Percentiles rank a stretch among this genome's conserved stretches.
phyloP scores from a whole-genome alignment of 2,888 invertebrate species.

The Parascotia fuliginaria region DNA sequence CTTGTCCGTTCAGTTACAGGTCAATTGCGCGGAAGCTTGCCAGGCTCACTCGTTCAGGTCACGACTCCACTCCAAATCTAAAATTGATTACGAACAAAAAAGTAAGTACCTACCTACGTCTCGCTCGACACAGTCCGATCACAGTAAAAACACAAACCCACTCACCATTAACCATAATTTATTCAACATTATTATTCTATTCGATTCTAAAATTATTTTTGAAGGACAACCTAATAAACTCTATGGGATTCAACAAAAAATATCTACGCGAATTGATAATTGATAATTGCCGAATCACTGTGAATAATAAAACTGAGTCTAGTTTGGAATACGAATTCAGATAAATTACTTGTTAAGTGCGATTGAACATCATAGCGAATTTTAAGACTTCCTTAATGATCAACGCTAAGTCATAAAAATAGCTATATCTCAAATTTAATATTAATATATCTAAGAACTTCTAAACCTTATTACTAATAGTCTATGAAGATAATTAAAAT shows the following conservation, averaged over 20 bases:
- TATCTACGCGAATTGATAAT: slow-evolving; percentile 44
- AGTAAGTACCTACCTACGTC: too few relatives aligned
- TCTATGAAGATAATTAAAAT: too few relatives aligned
- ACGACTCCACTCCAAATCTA: slow-evolving; percentile 78
- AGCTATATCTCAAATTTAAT: too few relatives aligned
- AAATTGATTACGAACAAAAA: slow-evolving; percentile 77
- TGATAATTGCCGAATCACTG: slow-evolving; percentile 56
- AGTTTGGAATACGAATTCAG: slow-evolving; percentile 19
- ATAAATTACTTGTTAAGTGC: slow-evolving; percentile 5
- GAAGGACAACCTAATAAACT: slow-evolving; percentile 49
- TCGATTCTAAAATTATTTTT: slow-evolving; percentile 58
- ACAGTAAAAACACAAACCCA: slow-evolving; percentile 61
- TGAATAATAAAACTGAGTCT: slow-evolving; percentile 37
- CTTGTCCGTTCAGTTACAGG: slow-evolving; percentile 28
- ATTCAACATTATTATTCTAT: slow-evolving; percentile 72
- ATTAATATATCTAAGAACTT: too few relatives aligned
- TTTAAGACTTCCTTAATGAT: background rate
- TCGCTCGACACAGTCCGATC: slow-evolving; percentile 50
- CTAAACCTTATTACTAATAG: too few relatives aligned
- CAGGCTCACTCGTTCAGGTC: slow-evolving; percentile 68
- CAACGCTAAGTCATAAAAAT: background rate
- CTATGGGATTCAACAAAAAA: slow-evolving; percentile 47
- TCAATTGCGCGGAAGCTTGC: slow-evolving; percentile 68
- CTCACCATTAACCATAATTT: slow-evolving; percentile 74
- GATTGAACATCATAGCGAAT: background rate